These are phyloP conservation scores for Agrypnus murinus DNA, from an alignment of 2,888 invertebrate species.

Conservation along the genomic window DNA sequence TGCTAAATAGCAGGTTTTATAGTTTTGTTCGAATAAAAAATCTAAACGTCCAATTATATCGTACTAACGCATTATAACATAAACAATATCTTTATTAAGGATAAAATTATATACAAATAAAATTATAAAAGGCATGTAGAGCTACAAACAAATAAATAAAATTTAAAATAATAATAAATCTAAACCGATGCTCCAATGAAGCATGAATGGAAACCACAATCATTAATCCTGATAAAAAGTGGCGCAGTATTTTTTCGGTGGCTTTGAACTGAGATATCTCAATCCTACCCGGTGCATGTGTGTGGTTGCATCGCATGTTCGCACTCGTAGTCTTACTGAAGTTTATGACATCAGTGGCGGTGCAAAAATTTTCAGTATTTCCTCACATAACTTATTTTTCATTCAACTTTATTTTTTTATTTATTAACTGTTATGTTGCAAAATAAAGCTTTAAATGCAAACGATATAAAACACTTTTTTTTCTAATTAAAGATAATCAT, in stretches of 20 bases:
- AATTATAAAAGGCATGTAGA: slow-evolving; percentile 49
- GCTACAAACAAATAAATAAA: slow-evolving; percentile 58
- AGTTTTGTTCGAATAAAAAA: background rate
- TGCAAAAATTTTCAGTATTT: slow-evolving; percentile 16
- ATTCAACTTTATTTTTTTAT: background rate
- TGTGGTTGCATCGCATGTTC: slow-evolving; percentile 61
- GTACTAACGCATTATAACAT: background rate
- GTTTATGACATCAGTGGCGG: slow-evolving; percentile 60
- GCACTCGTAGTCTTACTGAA: slow-evolving; percentile 57
- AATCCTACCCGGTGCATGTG: slow-evolving; percentile 61
- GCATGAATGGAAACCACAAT: slow-evolving; percentile 68
- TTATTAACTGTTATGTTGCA: background rate
- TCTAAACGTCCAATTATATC: too few relatives aligned
- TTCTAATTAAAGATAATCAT: too few relatives aligned
- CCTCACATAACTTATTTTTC: background rate
- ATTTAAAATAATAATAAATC: slow-evolving; percentile 62
- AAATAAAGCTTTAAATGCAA: too few relatives aligned
- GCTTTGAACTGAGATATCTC: slow-evolving; percentile 66
- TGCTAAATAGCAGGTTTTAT: background rate
- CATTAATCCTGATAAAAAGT: slow-evolving; percentile 66
- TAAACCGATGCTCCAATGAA: slow-evolving; percentile 64
- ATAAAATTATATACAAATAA: slow-evolving; percentile 41
- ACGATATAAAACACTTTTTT: too few relatives aligned
- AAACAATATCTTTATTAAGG: background rate
- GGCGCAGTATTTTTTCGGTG: slow-evolving; percentile 64